Evolutionary conservation across 53 echinoderm and acorn worm genomes (phyloP), one percentile per base, ranked within the genome.

Genomic region (Hippasteria phrygiana): DNA sequence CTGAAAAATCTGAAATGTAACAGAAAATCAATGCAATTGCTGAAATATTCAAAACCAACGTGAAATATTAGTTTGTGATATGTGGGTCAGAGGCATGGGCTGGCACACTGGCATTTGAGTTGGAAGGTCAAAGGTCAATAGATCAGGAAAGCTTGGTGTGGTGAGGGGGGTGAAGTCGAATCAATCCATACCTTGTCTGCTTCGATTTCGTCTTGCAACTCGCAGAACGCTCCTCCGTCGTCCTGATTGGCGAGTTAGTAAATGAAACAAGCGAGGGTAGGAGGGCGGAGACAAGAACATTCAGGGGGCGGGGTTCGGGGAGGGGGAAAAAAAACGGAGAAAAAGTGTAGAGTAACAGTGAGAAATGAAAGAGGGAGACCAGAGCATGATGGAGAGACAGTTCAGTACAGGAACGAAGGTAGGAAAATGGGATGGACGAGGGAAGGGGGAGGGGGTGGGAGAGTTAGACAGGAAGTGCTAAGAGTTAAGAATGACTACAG

Each of bases 281-380:
- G 75, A 78, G 66, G 36, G 56, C 48, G 59, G 27, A n/a, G 83
- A 64, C 24, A 75, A 31, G 40, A 37, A 73, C 75, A 71, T 75
- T 64, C 83, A 72, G 28, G 51, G 54, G 34, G 53, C 17, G 73
- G 51, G 74, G 73, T 33, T 38, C 43, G 76, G 32, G 47, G 51
- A 45, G 48, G 67, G 70, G 74, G 66, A 50, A 28, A 31, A 86
- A 85, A 90, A 42, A 83, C 74, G 77, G 77, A 67, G 70, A 79
- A 73, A 87, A 86, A 91, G 45, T 77, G 91, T 75, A 87, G 91
- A 87, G 87, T 62, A 77, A 77, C 55, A 87, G 87, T 85, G 78
- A 78, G 87, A 87, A 77, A 63, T 38, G 79, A 43, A 75, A 55
- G 65, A 74, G n/a, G 41, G 64, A 54, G 42, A 88, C 77, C 42